phyloP scores from a whole-genome alignment of 2,113 vertebrate genomes.

The Acrocephalus kingi region DNA sequence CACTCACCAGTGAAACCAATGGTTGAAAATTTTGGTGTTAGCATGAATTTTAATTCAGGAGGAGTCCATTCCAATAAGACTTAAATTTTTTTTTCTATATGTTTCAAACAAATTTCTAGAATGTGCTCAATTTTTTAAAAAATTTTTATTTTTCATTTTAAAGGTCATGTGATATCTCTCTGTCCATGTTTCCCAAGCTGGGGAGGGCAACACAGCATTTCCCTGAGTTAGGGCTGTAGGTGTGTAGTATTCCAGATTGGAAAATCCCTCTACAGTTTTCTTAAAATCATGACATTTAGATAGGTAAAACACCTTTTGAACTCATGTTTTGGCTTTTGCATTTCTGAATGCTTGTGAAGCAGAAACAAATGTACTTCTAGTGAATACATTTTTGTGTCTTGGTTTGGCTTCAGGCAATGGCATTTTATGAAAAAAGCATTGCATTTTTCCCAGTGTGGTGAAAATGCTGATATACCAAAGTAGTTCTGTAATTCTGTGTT shows the following conservation, averaged over 20 bases:
- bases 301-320: background rate
- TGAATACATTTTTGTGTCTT: background rate
- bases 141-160: background rate
- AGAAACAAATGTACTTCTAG: background rate
- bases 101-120: background rate
- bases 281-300: background rate
- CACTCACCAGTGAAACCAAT: background rate
- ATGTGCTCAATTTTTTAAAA: background rate
- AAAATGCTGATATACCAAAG: background rate
- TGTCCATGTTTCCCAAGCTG: background rate
- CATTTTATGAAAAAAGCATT: background rate
- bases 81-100: background rate
- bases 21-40: background rate
- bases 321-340: background rate
- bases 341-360: background rate
- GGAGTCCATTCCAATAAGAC: background rate
- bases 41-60: background rate
- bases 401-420: background rate
- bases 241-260: background rate
- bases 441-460: background rate
- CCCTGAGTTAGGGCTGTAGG: background rate
- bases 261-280: background rate
- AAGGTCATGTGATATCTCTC: background rate
- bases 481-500: background rate
- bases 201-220: background rate